phyloP scores from a whole-genome alignment of 2,113 vertebrate species.

The Balaenoptera acutorostrata region DNA sequence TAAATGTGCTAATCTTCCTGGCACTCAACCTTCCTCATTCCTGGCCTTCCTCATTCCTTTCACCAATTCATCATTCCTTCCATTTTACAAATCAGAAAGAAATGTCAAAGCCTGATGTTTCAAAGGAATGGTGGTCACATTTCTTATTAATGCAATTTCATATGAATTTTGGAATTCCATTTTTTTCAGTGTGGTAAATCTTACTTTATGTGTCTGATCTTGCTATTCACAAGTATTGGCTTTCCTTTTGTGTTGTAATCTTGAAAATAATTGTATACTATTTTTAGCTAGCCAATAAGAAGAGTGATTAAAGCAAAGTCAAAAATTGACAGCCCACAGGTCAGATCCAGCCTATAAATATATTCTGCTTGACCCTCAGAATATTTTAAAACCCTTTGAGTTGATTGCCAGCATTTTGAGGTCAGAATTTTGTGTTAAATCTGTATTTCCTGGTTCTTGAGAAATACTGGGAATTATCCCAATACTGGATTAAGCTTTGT shows the following conservation, averaged over 20 bases:
- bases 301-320: neutral
- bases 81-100: neutral
- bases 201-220: neutral
- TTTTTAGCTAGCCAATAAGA: neutral
- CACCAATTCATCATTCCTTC: neutral
- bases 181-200: neutral
- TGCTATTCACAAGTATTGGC: neutral
- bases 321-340: neutral
- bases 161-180: slow-evolving; percentile 68
- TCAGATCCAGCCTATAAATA: neutral
- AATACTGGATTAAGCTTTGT: neutral
- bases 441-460: neutral
- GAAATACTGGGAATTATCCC: neutral
- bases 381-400: neutral
- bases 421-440: neutral
- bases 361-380: neutral
- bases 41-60: neutral
- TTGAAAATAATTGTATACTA: neutral
- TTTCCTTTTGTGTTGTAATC: neutral
- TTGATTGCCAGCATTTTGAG: neutral
- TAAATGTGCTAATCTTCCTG: slow-evolving; percentile 21
- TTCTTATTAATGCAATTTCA: slow-evolving; percentile 71
- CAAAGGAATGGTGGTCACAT: slow-evolving; percentile 70
- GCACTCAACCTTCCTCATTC: neutral
- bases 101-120: neutral